These are phyloP conservation scores for Pristionchus maxplancki DNA, from an alignment of 2,888 invertebrate genomes.

Conservation along the genomic window DNA sequence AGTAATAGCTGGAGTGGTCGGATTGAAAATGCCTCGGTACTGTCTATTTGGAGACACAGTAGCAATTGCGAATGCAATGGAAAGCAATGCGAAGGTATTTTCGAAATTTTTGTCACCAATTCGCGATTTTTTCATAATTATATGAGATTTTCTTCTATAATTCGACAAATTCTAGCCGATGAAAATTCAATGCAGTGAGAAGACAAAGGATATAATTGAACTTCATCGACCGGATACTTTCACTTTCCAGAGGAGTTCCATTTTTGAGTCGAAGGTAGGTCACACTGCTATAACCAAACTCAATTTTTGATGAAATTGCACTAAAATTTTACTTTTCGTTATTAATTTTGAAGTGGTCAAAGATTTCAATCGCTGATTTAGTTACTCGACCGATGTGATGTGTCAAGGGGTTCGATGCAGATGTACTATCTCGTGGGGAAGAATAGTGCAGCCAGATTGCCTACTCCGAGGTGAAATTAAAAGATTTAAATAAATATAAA, in stretches of 20 bases:
- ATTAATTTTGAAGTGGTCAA: background rate
- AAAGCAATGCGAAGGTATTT: conserved; percentile 83
- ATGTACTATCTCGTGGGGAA: conserved; percentile 60
- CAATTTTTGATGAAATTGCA: background rate
- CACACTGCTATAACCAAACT: background rate
- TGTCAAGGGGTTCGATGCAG: conserved; percentile 45
- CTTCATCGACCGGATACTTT: conserved; percentile 21
- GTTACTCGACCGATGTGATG: conserved; percentile 1
- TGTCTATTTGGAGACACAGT: conserved; percentile 93
- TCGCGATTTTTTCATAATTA: background rate
- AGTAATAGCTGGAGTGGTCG: conserved; percentile 94
- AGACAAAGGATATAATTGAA: conserved; percentile 83
- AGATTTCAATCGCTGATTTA: background rate
- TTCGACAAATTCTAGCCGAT: conserved; percentile 82
- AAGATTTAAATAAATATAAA: too few species aligned
- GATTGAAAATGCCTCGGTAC: conserved; percentile 91
- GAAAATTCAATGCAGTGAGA: conserved; percentile 94
- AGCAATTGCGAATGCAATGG: conserved; percentile 93
- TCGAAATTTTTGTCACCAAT: background rate
- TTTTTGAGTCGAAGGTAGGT: conserved; percentile 34
- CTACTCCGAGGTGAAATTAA: background rate
- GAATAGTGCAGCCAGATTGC: conserved; percentile 59
- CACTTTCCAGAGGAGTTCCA: conserved; percentile 35
- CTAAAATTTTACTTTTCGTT: background rate
- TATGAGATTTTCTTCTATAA: background rate